phyloP scores from a whole-genome alignment of 2,797 vertebrate genomes.

The Hyperoplus lanceolatus region DNA sequence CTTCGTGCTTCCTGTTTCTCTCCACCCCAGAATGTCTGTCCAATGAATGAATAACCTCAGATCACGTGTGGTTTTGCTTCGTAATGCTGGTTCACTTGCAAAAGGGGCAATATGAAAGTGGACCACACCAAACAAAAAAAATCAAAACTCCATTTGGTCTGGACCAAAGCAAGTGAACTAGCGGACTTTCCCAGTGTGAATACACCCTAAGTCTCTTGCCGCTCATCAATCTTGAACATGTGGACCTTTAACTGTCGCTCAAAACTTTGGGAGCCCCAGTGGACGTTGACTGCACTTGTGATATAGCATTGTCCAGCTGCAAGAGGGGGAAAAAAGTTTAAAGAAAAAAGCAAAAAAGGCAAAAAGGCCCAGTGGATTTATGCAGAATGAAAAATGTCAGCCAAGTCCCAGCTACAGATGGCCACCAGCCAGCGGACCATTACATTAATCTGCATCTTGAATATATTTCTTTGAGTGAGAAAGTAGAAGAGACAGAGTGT shows the following conservation, averaged over 20 bases:
- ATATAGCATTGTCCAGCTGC: conserved; percentile 39
- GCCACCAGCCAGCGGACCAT: conserved; percentile 50
- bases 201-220: conserved; percentile 21
- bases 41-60: no score
- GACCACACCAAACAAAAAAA: no score
- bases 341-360: conserved; percentile 20
- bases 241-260: conserved; percentile 51
- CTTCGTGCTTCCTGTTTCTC: no score
- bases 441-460: conserved; percentile 62
- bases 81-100: no score
- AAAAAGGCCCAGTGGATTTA: conserved; percentile 22
- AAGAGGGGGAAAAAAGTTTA: not conserved
- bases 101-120: no score
- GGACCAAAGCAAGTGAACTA: no score
- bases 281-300: conserved; percentile 42
- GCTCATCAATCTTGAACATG: conserved; percentile 41
- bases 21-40: no score
- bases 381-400: conserved; percentile 33
- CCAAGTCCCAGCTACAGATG: conserved; percentile 25
- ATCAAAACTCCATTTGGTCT: no score
- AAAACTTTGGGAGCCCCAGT: conserved; percentile 34
- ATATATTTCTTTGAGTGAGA: conserved; percentile 50
- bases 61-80: no score
- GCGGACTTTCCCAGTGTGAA: no score
- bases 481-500: conserved; percentile 34